Conservation (phyloP, 2,797 vertebrate species). For the Ctenopoma multispine region DNA sequence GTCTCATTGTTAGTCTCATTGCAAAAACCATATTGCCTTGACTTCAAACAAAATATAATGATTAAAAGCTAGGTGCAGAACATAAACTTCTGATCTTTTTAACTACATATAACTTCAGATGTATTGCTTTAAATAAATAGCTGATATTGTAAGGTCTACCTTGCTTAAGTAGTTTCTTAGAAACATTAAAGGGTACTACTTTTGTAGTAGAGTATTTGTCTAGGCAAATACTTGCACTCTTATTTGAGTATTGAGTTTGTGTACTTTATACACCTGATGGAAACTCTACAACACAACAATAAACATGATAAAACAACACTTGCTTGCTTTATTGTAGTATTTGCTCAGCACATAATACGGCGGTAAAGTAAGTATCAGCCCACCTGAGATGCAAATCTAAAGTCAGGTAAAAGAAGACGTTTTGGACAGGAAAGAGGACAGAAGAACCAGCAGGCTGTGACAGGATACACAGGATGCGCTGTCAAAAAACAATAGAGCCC, state of each 20-base stretch:
- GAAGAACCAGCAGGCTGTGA: conserved; percentile 65
- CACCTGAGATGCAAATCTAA: conserved; percentile 51
- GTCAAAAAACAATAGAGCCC: conserved; percentile 78
- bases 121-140: not conserved
- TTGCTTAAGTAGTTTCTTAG: no score
- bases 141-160: not conserved
- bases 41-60: not conserved
- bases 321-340: not conserved
- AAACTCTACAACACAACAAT: conserved; percentile 5
- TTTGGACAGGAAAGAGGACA: conserved; percentile 54
- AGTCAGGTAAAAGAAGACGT: conserved; percentile 42
- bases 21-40: not conserved
- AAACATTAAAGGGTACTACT: no score
- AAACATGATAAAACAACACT: not conserved
- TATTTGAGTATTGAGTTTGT: no score
- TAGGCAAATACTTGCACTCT: no score
- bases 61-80: not conserved
- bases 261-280: no score
- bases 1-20: conserved; percentile 11
- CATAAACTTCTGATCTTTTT: not conserved
- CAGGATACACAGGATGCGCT: conserved; percentile 74
- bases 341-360: conserved; percentile 22
- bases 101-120: not conserved
- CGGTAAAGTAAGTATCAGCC: conserved; percentile 43
- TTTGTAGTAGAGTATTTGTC: no score